phyloP scores from a whole-genome alignment of 2,113 vertebrate species.

The Petroica traversi region DNA sequence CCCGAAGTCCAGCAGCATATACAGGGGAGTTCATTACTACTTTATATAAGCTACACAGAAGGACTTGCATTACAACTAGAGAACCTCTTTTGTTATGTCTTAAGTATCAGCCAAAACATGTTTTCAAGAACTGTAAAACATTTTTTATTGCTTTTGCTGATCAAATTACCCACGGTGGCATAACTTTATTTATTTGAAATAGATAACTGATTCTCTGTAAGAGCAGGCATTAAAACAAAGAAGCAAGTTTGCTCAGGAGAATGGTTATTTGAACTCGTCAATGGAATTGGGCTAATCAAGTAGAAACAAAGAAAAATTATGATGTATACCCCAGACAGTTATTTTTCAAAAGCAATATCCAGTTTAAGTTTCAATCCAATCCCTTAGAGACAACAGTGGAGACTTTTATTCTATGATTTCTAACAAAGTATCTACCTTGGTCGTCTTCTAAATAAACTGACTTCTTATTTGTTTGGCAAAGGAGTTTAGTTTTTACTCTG shows the following conservation, averaged over 20 bases:
- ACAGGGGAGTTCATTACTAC: neutral
- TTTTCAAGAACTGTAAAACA: neutral
- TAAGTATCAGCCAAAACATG: neutral
- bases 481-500: neutral
- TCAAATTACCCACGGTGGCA: neutral
- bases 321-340: constrained; percentile 16
- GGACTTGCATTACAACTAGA: neutral
- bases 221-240: neutral
- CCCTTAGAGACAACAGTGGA: neutral
- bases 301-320: constrained; percentile 42
- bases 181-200: neutral
- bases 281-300: constrained; percentile 1
- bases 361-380: neutral
- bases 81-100: neutral
- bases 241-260: neutral
- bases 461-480: neutral
- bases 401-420: neutral
- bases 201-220: neutral
- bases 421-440: neutral
- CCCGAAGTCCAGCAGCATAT: neutral
- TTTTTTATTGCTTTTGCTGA: neutral
- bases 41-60: neutral
- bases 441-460: neutral
- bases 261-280: neutral
- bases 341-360: constrained; percentile 23